Conservation (phyloP, 2,888 invertebrate species). For the Cylindroiulus punctatus region DNA sequence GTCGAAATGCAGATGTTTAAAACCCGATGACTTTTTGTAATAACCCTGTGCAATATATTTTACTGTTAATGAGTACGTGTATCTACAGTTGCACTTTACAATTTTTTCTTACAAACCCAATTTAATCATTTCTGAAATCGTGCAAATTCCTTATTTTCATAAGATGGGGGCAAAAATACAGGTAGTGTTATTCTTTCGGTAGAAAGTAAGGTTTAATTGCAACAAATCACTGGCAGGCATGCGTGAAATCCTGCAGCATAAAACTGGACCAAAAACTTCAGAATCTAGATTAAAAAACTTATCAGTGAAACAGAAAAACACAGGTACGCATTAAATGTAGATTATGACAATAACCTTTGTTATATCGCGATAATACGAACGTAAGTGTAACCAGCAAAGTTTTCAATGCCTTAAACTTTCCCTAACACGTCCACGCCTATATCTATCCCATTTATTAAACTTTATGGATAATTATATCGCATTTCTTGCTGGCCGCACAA, state of each 20-base stretch:
- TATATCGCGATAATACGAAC: background rate
- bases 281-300: background rate
- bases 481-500: background rate
- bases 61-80: no score
- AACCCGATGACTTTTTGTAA: no score
- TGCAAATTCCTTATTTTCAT: background rate
- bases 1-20: no score
- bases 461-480: background rate
- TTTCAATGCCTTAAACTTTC: constrained; percentile 10
- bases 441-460: background rate
- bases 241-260: background rate
- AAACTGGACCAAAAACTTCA: background rate
- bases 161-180: background rate
- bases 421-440: background rate
- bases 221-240: background rate
- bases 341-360: constrained; percentile 12
- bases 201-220: background rate
- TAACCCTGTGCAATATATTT: no score
- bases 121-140: no score
- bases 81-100: no score
- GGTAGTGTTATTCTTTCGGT: no score
- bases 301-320: background rate
- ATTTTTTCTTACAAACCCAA: no score
- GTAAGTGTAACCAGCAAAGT: background rate
- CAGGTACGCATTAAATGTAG: background rate